Evolutionary conservation across 2,888 invertebrate genomes (phyloP).

Genomic region (Entomobrya proxima): DNA sequence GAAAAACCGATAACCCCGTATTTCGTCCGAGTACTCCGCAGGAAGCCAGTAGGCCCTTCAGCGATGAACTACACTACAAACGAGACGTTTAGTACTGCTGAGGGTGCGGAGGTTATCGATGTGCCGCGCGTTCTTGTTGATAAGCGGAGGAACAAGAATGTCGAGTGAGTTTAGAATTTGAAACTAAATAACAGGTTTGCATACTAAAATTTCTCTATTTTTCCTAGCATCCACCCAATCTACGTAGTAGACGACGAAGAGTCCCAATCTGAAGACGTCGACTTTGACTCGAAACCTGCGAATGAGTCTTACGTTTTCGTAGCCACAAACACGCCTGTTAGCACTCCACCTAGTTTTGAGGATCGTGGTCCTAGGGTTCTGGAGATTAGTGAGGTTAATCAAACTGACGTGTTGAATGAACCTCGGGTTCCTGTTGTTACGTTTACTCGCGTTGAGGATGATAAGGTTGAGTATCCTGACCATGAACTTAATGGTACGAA

Average conservation of each 20-base stretch:
- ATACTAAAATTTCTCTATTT: neutral
- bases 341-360: neutral
- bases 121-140: conserved; percentile 50
- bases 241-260: conserved; percentile 40
- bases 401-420: no score
- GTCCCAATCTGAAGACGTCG: neutral
- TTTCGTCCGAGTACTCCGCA: conserved; percentile 52
- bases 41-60: conserved; percentile 37
- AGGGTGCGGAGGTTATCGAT: conserved; percentile 29
- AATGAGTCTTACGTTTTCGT: neutral
- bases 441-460: conserved; percentile 7
- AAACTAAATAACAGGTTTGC: neutral
- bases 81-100: neutral
- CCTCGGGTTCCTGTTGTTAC: neutral
- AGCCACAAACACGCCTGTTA: neutral
- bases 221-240: conserved; percentile 30
- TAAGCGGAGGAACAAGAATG: conserved; percentile 46
- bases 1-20: conserved; percentile 57
- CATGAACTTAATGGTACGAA: neutral
- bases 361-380: neutral
- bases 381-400: no score
- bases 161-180: conserved; percentile 30
- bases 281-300: neutral
- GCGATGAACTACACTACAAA: conserved; percentile 37
- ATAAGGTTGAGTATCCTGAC: neutral